These are phyloP conservation scores for Hylaeus anthracinus DNA, from an alignment of 1,140 invertebrate genomes.

Conservation along the genomic window DNA sequence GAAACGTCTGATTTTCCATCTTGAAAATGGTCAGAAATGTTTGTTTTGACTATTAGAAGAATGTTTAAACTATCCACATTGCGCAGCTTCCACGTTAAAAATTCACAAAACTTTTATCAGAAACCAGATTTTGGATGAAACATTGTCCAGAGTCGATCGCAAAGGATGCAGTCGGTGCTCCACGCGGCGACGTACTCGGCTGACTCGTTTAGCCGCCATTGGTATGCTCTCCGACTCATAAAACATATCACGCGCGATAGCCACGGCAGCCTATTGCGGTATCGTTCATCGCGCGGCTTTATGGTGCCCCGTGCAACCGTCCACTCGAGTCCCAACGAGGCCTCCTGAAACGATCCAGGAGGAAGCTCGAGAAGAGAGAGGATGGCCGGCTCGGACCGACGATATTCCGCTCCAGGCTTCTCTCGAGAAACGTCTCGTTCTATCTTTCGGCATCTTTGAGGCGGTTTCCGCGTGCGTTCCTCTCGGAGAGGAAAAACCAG, in stretches of 20 bases:
- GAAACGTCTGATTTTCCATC: too few species aligned
- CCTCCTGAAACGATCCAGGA: conserved; percentile 38
- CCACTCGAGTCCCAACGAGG: conserved; percentile 9
- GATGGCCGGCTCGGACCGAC: conserved; percentile 19
- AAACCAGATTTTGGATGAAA: too few species aligned
- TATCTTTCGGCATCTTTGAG: conserved; percentile 52
- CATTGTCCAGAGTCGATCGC: background rate
- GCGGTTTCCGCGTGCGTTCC: conserved; percentile 37
- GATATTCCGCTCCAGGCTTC: conserved; percentile 56
- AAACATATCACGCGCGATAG: conserved; percentile 64
- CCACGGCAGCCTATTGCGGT: conserved; percentile 56
- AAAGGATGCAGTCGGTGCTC: conserved; percentile 18
- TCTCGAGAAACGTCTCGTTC: conserved; percentile 40
- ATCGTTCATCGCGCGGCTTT: conserved; percentile 73
- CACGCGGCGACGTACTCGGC: conserved; percentile 4
- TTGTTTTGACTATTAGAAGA: too few species aligned
- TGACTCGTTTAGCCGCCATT: conserved; percentile 54
- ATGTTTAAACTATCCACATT: too few species aligned
- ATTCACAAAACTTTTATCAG: too few species aligned
- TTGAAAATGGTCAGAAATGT: too few species aligned
- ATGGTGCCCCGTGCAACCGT: conserved; percentile 55
- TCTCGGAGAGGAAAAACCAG: conserved; percentile 33
- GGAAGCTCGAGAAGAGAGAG: conserved; percentile 21
- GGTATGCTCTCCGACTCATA: conserved; percentile 62
- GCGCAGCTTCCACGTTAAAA: too few species aligned